Evolutionary conservation across 1,140 invertebrate species (phyloP), one percentile per base, ranked within the genome.

Genomic region (Nebria ingens): DNA sequence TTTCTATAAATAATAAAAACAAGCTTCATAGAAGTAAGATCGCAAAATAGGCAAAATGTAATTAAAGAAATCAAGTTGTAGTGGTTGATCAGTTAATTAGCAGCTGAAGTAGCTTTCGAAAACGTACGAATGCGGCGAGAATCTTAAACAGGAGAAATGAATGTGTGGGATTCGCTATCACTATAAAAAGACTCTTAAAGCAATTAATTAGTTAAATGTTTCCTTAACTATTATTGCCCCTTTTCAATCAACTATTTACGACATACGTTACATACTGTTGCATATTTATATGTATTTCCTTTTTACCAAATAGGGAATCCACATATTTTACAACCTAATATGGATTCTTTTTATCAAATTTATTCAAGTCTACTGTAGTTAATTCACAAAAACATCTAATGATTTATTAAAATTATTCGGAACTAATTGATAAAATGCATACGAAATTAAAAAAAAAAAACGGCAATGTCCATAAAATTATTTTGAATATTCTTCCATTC

Each of bases 1-100:
- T n/a, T n/a, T n/a, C n/a, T n/a, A n/a, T n/a, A n/a, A n/a, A n/a
- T n/a, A n/a, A n/a, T n/a, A n/a, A n/a, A n/a, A n/a, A n/a, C n/a
- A n/a, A n/a, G n/a, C n/a, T n/a, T n/a, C n/a, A n/a, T n/a, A n/a
- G n/a, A n/a, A n/a, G n/a, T n/a, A n/a, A n/a, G n/a, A n/a, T n/a
- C n/a, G 6, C 25, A 9, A 34, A 34, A 34, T 34, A 34, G 25
- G 25, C 9, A 45, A 45, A 45, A 45, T 45, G 40, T 17, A 9
- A 45, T 45, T 45, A 45, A 45, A 45, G 40, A 45, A 45, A 45
- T 45, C 40, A 45, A 45, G 40, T 45, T 45, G 40, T 45, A 45
- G 40, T 17, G 40, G 9, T 45, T 45, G 40, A 45, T 45, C 40
- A 45, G 40, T 45, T 45, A 45, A 45, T 45, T 45, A 45, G 17